Percentiles rank a stretch among this genome's conserved stretches.
phyloP scores from a whole-genome alignment of 2,113 vertebrate species.

The Siphamia tubifer region DNA sequence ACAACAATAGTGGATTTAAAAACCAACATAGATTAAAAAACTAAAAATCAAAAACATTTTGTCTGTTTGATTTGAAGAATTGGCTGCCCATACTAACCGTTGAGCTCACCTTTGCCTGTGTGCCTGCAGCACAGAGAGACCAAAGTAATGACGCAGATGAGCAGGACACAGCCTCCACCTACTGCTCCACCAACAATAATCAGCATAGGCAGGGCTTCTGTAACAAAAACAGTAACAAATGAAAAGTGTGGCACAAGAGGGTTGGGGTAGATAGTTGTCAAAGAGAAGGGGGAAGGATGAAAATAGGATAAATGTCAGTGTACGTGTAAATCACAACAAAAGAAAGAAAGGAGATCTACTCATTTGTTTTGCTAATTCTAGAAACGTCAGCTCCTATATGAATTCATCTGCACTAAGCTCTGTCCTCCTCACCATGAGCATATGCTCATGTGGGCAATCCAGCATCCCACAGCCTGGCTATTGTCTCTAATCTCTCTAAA shows the following conservation, averaged over 20 bases:
- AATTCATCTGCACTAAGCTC: conserved; percentile 50
- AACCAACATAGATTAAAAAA: too few species aligned
- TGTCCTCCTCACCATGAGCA: conserved; percentile 17
- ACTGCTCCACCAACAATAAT: conserved; percentile 81
- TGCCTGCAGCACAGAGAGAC: conserved; percentile 85
- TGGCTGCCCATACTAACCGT: conserved; percentile 68
- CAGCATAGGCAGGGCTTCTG: conserved; percentile 84
- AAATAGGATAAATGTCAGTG: conserved; percentile 14
- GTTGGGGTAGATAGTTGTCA: conserved; percentile 2
- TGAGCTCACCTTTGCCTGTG: conserved; percentile 83
- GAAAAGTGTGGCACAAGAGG: not conserved
- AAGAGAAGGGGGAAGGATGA: not conserved
- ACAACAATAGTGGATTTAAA: too few species aligned
- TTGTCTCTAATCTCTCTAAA: conserved; percentile 79
- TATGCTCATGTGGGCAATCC: conserved; percentile 39
- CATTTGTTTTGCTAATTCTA: conserved; percentile 50
- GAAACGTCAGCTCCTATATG: conserved; percentile 31
- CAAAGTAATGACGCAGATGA: conserved; percentile 80
- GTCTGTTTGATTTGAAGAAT: conserved; percentile 32
- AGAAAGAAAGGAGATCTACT: conserved; percentile 35
- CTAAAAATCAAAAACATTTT: not conserved
- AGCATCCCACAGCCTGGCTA: conserved; percentile 55
- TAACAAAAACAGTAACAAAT: not conserved
- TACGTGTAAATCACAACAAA: conserved; percentile 37
- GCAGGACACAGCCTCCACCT: conserved; percentile 76